phyloP scores from a whole-genome alignment of 2,797 vertebrate genomes.

The Pteropus rufus region DNA sequence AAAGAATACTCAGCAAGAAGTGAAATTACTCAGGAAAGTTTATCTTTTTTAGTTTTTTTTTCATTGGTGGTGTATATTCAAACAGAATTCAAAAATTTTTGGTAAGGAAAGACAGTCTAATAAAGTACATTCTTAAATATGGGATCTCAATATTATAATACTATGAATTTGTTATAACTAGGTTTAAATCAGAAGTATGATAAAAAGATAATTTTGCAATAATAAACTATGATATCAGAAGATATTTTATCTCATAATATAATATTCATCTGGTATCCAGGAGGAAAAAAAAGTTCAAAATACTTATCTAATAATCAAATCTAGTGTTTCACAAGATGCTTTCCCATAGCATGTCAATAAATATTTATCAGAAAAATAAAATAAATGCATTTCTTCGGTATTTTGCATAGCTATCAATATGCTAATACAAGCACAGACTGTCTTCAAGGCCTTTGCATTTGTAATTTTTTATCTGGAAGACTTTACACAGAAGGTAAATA shows the following conservation, averaged over 20 bases:
- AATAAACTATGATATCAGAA: neutral
- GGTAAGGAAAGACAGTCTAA: neutral
- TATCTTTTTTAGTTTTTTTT: neutral
- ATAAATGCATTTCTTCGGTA: neutral
- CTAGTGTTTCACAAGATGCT: neutral
- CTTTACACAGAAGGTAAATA: neutral
- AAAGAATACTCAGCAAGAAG: neutral
- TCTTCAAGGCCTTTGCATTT: neutral
- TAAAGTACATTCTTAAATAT: neutral
- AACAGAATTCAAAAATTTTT: neutral
- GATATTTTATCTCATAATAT: neutral
- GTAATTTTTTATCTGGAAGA: neutral
- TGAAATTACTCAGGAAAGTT: neutral
- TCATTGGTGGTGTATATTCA: neutral
- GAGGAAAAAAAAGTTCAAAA: neutral
- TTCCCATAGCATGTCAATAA: neutral
- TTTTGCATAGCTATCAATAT: neutral
- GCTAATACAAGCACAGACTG: neutral
- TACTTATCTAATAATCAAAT: neutral
- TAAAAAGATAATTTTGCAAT: neutral
- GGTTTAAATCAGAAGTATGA: neutral
- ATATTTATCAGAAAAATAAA: slow-evolving; percentile 12
- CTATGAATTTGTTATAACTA: neutral
- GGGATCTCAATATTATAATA: neutral
- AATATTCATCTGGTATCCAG: neutral